phyloP scores from a whole-genome alignment of 2,888 invertebrate species.

The Seira musarum region DNA sequence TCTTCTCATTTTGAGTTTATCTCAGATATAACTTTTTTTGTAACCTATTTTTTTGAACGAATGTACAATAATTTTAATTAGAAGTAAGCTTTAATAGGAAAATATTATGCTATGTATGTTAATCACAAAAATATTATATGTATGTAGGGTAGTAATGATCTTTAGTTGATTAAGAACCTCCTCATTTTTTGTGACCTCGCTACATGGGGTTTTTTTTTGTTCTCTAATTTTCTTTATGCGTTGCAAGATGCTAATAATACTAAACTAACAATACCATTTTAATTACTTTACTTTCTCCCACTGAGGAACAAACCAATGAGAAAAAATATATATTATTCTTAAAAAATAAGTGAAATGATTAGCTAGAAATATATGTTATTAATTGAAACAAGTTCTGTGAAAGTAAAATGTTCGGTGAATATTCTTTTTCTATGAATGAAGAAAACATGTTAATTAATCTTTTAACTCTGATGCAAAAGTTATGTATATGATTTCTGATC shows the following conservation, averaged over 20 bases:
- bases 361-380: not conserved
- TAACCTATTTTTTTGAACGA: conserved; percentile 27
- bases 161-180: not conserved
- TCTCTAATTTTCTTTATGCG: not conserved
- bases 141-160: too few species aligned
- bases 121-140: not conserved
- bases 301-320: conserved; percentile 1
- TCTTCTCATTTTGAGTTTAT: conserved; percentile 36
- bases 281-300: not conserved
- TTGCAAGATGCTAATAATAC: not conserved
- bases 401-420: not conserved
- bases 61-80: conserved; percentile 50
- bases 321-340: not conserved
- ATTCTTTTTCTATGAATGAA: conserved; percentile 7
- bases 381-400: not conserved
- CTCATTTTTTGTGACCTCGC: not conserved
- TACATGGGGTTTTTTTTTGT: not conserved
- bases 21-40: conserved; percentile 27
- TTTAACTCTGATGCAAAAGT: not conserved
- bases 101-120: not conserved
- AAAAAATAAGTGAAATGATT: not conserved
- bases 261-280: not conserved
- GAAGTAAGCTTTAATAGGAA: not conserved
- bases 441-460: not conserved
- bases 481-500: not conserved